Evolutionary conservation across 2,888 invertebrate genomes (phyloP).

Genomic region (Urechis unicinctus): DNA sequence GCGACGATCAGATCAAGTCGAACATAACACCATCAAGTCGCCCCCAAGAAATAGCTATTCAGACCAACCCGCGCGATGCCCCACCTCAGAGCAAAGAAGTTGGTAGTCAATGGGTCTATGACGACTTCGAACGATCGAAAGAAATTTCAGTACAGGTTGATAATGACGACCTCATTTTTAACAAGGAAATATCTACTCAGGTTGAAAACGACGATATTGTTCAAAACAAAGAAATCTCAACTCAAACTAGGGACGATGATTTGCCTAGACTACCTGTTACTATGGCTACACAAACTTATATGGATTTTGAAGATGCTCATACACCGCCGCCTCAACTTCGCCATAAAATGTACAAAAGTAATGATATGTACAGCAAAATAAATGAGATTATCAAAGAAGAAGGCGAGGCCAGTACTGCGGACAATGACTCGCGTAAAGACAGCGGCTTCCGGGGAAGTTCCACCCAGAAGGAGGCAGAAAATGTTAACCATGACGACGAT

Average conservation of each 20-base stretch:
- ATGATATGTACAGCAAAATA: not conserved
- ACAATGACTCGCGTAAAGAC: not conserved
- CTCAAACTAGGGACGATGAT: not conserved
- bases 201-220: not conserved
- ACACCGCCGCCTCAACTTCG: not conserved
- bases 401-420: not conserved
- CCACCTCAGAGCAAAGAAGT: not conserved
- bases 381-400: not conserved
- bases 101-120: not conserved
- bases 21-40: too few species aligned
- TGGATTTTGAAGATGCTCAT: not conserved
- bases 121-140: not conserved
- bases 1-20: not conserved
- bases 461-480: not conserved
- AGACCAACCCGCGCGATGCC: not conserved
- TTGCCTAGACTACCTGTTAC: not conserved
- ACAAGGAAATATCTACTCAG: not conserved
- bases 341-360: not conserved
- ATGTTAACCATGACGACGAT: not conserved
- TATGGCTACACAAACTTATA: not conserved
- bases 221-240: not conserved
- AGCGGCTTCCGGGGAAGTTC: not conserved
- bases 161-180: not conserved
- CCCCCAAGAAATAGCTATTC: not conserved
- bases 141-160: not conserved